Base-by-base conservation (phyloP, 2,797 vertebrate genomes). In the Syngnathus acus region DNA sequence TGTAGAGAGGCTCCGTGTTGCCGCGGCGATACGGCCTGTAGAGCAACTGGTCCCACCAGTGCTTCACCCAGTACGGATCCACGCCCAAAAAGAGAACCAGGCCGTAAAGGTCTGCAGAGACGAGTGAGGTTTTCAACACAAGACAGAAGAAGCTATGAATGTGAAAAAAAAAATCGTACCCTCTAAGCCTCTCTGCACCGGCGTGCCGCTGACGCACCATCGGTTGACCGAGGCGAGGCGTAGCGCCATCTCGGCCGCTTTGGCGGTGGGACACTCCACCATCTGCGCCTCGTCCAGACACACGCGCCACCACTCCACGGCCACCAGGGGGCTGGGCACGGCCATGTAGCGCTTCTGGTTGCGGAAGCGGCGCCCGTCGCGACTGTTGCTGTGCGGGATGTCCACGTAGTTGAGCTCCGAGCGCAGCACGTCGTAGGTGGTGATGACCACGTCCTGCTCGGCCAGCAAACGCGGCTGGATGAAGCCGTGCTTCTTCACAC, bases 271-370 rank as follows among this genome's bases (percentile, higher is more conserved):
- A 76, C 96, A 98, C 65, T 99, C 97, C 37, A 99, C 95, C 97
- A 99, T 99, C 82, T 99, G 97, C 21, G 97, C 97, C 85, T 99
- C 97, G 62, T 99, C 97, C 59, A 99, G 90, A 81, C 97, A 99
- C 81, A 99, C 92, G 66, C 97, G 92, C 97, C 97, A 99, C 97
- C 97, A 99, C 80, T 99, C 95, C 79, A 99, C 97, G 0, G 97
- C 97, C 47, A 99, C 96, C 55, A 99, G 83, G 0, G 97, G 97
- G 73, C 97, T 99, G 37, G 97, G 97, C n/a, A 98, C 86, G 16
- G 97, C 97, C 97, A 99, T 99, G 80, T 99, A 99, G 9, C 97
- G 92, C 82, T 99, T 99, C 89, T 98, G 95, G 78, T 96, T 98
- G 72, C 97, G 89, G 79, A 99, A 95, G 55, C 94, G 95, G 5